Evolutionary conservation across 2,797 vertebrate species (phyloP), one percentile per base, ranked within the genome.

Genomic region (Avahi laniger): DNA sequence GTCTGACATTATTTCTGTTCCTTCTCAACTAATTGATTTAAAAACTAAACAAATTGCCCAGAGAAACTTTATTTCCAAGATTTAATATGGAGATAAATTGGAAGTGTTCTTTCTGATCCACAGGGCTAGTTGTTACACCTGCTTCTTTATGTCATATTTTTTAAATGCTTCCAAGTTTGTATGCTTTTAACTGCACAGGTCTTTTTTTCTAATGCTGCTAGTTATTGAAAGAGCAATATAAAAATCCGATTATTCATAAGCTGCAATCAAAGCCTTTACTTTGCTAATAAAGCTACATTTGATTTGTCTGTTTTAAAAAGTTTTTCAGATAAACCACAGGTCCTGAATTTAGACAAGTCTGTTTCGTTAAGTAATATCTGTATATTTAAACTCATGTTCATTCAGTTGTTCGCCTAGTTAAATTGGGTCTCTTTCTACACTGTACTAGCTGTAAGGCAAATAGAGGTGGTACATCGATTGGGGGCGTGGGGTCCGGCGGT

Each of bases 11-110:
- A n/a, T 94, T 92, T 97, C 96, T 97, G 91, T 83, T 69, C 98
- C 98, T 98, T 98, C 98, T 98, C 97, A 98, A 92, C 97, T 97
- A 81, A 2, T 1, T 97, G 69, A 93, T 82, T 94, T 90, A 75
- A 72, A 96, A 97, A 96, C 97, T 98, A 97, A 98, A 88, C 57
- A 95, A 93, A 96, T 93, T 95, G 38, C 67, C 86, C 78, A 46
- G 92, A 61, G 48, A 96, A 92, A 61, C 72, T 97, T 97, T 85
- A 75, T 48, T 97, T 93, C 93, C 59, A 0, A 95, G 87, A 93
- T 92, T 96, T 89, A 80, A 89, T 97, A 48, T 88, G 0, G 93
- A 65, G 54, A 72, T 76, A 59, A 88, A 0, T 93, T 97, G 96
- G 76, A 96, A 41, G 81, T 96, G 8, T 96, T 95, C 93, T 59